phyloP scores from a whole-genome alignment of 2,888 invertebrate species.

The Gandaritis pyraliata region DNA sequence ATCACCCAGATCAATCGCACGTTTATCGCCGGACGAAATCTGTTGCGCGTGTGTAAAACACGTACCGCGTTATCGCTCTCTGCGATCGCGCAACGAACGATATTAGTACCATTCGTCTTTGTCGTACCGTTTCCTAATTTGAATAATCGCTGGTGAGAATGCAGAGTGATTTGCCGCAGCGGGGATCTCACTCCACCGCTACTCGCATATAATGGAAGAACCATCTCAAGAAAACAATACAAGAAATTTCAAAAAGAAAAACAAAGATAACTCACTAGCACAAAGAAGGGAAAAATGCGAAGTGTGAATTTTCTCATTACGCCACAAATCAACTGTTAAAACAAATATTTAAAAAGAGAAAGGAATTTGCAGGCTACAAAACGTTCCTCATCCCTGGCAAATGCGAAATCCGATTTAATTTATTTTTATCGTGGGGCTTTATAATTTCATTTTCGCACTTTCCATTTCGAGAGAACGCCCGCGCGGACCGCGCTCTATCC shows the following conservation, averaged over 20 bases:
- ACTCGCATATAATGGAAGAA: slow-evolving; percentile 31
- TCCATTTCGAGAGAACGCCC: slow-evolving; percentile 81
- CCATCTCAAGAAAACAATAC: slow-evolving; percentile 35
- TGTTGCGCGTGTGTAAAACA: slow-evolving; percentile 78
- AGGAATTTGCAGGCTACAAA: slow-evolving; percentile 79
- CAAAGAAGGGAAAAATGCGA: slow-evolving; percentile 65
- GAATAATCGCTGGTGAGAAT: slow-evolving; percentile 83
- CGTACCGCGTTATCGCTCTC: slow-evolving; percentile 71
- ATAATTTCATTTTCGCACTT: slow-evolving; percentile 85
- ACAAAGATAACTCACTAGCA: slow-evolving; percentile 56
- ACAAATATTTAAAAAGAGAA: slow-evolving; percentile 82
- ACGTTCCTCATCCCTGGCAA: slow-evolving; percentile 77
- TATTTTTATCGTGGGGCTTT: slow-evolving; percentile 84
- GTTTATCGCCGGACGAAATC: slow-evolving; percentile 77
- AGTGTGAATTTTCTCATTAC: slow-evolving; percentile 81
- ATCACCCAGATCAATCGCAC: slow-evolving; percentile 78
- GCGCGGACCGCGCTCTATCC: slow-evolving; percentile 81
- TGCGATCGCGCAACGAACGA: slow-evolving; percentile 75
- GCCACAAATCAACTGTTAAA: slow-evolving; percentile 83
- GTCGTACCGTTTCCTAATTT: slow-evolving; percentile 83
- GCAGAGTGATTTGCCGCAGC: slow-evolving; percentile 74
- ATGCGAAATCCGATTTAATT: slow-evolving; percentile 84
- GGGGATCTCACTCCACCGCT: slow-evolving; percentile 46
- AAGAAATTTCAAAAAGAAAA: slow-evolving; percentile 45
- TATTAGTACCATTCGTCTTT: slow-evolving; percentile 84